Conservation (phyloP, 64 coral and sea anemone genomes). For the Pocillopora verrucosa region DNA sequence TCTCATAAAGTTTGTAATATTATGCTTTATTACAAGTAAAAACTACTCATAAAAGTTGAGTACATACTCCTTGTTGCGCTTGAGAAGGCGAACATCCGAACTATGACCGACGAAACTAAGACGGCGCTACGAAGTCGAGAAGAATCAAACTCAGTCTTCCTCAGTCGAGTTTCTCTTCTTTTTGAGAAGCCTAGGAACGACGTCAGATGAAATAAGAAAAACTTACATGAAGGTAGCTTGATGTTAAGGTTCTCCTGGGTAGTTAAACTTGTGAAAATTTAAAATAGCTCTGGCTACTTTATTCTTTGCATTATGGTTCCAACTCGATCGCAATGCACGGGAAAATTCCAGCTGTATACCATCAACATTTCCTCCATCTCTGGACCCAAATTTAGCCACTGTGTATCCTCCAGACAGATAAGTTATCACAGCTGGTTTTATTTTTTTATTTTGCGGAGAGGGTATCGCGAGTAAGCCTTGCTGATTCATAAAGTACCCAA, state of each 20-base stretch:
- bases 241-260: background rate
- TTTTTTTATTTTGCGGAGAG: background rate
- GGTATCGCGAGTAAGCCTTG: conserved; percentile 2
- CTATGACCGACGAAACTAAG: no score
- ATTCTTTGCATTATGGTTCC: background rate
- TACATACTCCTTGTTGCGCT: no score
- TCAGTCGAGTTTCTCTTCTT: no score
- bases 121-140: no score
- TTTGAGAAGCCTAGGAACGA: no score
- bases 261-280: background rate
- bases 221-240: no score
- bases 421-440: background rate
- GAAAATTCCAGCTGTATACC: conserved; percentile 46
- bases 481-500: conserved; percentile 23
- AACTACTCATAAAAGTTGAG: no score
- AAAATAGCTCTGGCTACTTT: conserved; percentile 12
- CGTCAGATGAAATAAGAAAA: no score
- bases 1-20: no score
- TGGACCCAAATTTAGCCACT: conserved; percentile 18
- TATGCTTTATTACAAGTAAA: no score
- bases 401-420: conserved; percentile 31
- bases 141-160: no score
- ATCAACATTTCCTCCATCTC: conserved; percentile 25
- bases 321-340: background rate
- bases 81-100: no score